Conservation (phyloP, 2,888 invertebrate genomes). For the Embidobia sp. region DNA sequence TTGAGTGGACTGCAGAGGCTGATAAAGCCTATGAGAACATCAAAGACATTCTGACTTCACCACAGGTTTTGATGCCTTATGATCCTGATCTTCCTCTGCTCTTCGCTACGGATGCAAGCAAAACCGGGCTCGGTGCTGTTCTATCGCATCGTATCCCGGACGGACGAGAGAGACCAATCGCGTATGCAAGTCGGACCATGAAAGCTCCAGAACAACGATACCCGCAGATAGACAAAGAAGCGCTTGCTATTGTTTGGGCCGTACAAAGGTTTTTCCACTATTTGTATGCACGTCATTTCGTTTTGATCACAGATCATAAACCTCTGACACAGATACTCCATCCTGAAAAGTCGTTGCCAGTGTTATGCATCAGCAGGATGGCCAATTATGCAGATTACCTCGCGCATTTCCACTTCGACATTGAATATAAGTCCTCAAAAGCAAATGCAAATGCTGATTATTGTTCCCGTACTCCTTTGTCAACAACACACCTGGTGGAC, state of each 20-base stretch:
- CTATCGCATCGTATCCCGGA: background rate
- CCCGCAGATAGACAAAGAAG: background rate
- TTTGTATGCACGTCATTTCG: background rate
- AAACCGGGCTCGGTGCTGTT: background rate
- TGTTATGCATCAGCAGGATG: slow-evolving; percentile 39
- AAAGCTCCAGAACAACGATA: background rate
- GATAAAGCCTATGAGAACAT: no score
- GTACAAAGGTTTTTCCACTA: background rate
- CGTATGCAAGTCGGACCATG: background rate
- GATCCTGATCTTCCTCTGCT: background rate
- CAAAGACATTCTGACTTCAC: no score
- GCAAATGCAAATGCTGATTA: slow-evolving; percentile 31
- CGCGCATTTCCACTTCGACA: slow-evolving; percentile 16
- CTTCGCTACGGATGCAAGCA: background rate
- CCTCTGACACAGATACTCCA: slow-evolving; percentile 6
- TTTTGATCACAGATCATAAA: slow-evolving; percentile 1
- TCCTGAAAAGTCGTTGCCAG: slow-evolving; percentile 29
- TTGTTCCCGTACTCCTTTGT: slow-evolving; percentile 9
- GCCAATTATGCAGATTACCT: slow-evolving; percentile 39
- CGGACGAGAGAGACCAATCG: background rate
- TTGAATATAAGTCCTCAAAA: slow-evolving; percentile 19
- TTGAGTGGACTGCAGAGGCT: no score
- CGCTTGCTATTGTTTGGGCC: background rate
- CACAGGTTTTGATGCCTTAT: slow-evolving; percentile 20
- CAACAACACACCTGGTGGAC: background rate